Evolutionary conservation across 1,140 invertebrate species (phyloP), one percentile per base, ranked within the genome.

Genomic region (Drosophila auraria): DNA sequence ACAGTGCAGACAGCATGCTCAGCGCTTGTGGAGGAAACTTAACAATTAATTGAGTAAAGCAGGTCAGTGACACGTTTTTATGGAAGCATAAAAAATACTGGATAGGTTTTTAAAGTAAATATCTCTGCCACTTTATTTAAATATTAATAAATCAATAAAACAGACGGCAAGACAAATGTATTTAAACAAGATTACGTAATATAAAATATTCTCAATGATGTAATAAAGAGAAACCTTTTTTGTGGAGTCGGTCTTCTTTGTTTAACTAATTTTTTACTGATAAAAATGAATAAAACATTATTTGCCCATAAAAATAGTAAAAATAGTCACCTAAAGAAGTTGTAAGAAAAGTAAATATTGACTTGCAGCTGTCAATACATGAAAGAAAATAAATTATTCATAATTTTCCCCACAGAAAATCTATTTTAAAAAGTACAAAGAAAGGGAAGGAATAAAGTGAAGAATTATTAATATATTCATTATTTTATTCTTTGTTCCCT

Each of bases 41-140:
- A 58, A 58, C 36, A 42, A 58, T 9, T 40, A n/a, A 58, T 23
- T 25, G 54, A 23, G 36, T 56, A 25, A 25, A 42, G 56, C 56
- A 58, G 56, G 56, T 58, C 56, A 58, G 36, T 58, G 20, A 58
- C 56, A 58, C 5, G 40, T 20, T 38, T 40, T 40, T 40, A 2
- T 25, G 12, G 2, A 2, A 56, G 7, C 53, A 15, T 38, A 56
- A 6, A 1, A 23, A 11, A 3, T 38, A 38, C 12, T 14, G 20
- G 33, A 36, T 14, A 0, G 6, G 17, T 8, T 20, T 20, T 2
- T 36, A 20, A 36, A 36, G 51, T 7, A 20, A 8, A 1, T 30
- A 25, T 8, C 1, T 8, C 14, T 4, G 23, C 12, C 5, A 23
- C 12, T 12, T 14, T 14, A 7, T 23, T 49, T 5, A 7, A 14